These are phyloP conservation scores for Microhierax caerulescens DNA, from an alignment of 2,797 vertebrate genomes.

Conservation along the genomic window DNA sequence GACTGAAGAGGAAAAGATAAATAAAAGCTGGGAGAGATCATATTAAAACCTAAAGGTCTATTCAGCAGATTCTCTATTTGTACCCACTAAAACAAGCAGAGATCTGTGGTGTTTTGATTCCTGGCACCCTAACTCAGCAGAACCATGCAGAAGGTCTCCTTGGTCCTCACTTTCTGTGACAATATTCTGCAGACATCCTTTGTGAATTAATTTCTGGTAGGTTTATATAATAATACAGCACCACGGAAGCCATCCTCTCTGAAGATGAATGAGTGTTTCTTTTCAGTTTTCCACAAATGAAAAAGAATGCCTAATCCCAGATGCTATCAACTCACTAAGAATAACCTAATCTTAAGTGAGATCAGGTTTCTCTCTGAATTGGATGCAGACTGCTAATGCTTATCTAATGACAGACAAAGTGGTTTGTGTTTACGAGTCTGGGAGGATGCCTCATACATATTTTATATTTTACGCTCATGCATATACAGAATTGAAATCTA, in stretches of 20 bases:
- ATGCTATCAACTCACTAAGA: slow-evolving; percentile 27
- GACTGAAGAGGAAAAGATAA: not conserved
- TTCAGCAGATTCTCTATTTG: not conserved
- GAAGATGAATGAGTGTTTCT: slow-evolving; percentile 40
- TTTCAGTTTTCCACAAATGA: slow-evolving; percentile 38
- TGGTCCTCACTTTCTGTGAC: slow-evolving; percentile 10
- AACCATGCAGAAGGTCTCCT: not conserved
- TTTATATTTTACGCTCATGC: not conserved
- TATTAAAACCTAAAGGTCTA: not conserved
- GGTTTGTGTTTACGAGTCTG: not conserved
- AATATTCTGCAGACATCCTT: slow-evolving; percentile 32
- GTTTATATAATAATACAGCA: slow-evolving; percentile 61
- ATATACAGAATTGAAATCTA: not conserved
- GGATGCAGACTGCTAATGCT: not conserved
- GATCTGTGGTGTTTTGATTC: not conserved
- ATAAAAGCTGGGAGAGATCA: not conserved
- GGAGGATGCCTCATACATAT: not conserved
- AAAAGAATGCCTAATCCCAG: slow-evolving; percentile 37
- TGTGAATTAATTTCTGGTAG: slow-evolving; percentile 59
- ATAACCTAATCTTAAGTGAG: slow-evolving; percentile 2
- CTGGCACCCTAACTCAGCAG: not conserved
- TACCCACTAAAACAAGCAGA: not conserved
- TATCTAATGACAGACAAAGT: slow-evolving; percentile 13
- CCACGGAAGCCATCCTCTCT: not conserved
- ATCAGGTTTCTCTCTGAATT: not conserved